Evolutionary conservation across 2,888 invertebrate species (phyloP).

Genomic region (Eledona agricola): DNA sequence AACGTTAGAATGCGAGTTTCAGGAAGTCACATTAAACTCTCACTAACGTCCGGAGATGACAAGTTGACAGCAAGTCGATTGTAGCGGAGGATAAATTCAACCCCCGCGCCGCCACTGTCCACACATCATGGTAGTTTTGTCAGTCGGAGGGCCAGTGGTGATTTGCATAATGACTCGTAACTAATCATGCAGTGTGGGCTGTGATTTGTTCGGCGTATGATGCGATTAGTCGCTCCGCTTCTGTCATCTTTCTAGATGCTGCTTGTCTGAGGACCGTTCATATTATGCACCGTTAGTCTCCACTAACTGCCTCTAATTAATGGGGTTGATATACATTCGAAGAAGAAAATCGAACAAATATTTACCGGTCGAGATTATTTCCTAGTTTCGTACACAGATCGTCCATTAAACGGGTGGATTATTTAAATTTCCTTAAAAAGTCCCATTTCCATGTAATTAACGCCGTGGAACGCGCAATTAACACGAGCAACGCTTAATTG

Average conservation of each 20-base stretch:
- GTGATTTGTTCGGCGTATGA: conserved; percentile 46
- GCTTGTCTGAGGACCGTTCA: conserved; percentile 16
- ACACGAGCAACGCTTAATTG: too few relatives aligned
- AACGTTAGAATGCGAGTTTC: too few relatives aligned
- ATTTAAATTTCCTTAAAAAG: too few relatives aligned
- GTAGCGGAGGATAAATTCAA: too few relatives aligned
- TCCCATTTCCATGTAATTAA: too few relatives aligned
- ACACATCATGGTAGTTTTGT: conserved; percentile 7
- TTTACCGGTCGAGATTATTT: background rate
- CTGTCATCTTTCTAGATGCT: conserved; percentile 29
- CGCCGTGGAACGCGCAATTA: too few relatives aligned
- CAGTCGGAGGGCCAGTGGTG: conserved; percentile 35
- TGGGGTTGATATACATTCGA: background rate
- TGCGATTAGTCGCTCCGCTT: conserved; percentile 47
- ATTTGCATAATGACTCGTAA: conserved; percentile 56
- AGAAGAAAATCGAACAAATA: background rate
- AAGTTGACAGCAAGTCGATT: too few relatives aligned
- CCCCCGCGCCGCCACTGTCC: conserved; percentile 3
- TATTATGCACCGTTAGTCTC: conserved; percentile 6
- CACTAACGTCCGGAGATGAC: too few relatives aligned
- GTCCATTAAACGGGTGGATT: too few relatives aligned
- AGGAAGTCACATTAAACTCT: too few relatives aligned
- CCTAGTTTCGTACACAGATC: too few relatives aligned
- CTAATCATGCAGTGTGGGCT: conserved; percentile 48
- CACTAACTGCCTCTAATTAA: conserved; percentile 3